phyloP scores from a whole-genome alignment of 53 echinoderm and acorn worm species.

The Echinometra lucunter region DNA sequence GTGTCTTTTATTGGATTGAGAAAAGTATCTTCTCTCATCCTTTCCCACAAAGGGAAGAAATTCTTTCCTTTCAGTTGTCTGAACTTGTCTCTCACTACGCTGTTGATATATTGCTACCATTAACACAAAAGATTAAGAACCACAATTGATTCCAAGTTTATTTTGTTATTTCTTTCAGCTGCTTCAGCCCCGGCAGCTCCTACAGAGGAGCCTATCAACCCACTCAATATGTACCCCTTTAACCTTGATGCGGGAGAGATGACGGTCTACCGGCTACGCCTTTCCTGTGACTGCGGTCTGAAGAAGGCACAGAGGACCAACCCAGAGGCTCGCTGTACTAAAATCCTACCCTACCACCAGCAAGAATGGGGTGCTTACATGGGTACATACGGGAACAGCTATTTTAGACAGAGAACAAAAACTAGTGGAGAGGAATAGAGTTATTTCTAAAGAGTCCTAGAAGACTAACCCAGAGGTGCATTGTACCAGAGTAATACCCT shows the following conservation, averaged over 20 bases:
- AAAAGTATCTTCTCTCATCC: too few relatives aligned
- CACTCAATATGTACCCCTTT: conserved; percentile 94
- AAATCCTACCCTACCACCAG: conserved; percentile 81
- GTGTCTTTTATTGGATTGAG: too few relatives aligned
- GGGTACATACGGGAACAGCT: conserved; percentile 85
- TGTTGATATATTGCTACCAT: too few relatives aligned
- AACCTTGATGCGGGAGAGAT: conserved; percentile 91
- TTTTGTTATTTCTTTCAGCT: background rate
- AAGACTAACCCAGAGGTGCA: conserved; percentile 14
- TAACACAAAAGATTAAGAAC: too few relatives aligned
- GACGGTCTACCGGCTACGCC: conserved; percentile 90
- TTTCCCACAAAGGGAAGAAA: too few relatives aligned
- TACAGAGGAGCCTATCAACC: conserved; percentile 49
- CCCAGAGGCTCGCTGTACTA: conserved; percentile 72
- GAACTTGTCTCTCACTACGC: too few relatives aligned
- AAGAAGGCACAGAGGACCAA: background rate
- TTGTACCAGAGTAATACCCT: conserved; percentile 78
- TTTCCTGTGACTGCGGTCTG: conserved; percentile 82
- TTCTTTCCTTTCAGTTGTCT: too few relatives aligned
- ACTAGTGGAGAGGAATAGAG: background rate
- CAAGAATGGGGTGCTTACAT: conserved; percentile 92
- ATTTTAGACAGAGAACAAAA: conserved; percentile 63
- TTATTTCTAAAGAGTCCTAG: background rate
- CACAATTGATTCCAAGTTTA: background rate
- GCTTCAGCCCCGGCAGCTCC: background rate